Base-by-base conservation (phyloP, 2,888 invertebrate species). In the Metopia argyrocephala region DNA sequence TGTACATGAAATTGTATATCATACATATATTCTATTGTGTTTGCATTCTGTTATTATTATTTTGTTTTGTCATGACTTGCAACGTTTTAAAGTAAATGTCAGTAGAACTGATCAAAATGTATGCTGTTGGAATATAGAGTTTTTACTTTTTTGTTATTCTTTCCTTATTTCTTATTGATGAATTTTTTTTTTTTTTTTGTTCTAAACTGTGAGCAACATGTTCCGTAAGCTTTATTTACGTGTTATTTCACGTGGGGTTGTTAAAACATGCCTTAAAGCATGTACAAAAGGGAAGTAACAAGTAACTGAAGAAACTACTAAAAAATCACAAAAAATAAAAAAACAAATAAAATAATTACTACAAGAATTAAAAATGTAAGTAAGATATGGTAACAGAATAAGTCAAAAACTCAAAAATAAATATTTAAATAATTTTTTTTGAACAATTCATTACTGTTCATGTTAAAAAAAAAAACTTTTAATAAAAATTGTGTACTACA, bases 181-280 rank as follows among this genome's bases (percentile, higher is more conserved):
- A 1, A 56, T n/a, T 9, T 7, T 27, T 57, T 12, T 18, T 57
- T 15, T 4, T 9, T 23, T 21, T 52, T 21, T 52, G 21, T 52
- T 18, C 2, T 3, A 18, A 52, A 9, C 5, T 18, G 56, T 56
- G n/a, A 18, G 25, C 20, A 57, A 31, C 28, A 20, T n/a, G 15
- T 27, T 27, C 27, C 15, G 15, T 9, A 18, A 45, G 59, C 21
- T 28, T 7, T 27, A 25, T 28, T 18, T 50, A 64, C 64, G 64
- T 74, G 57, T 64, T 59, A 65, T 38, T 31, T 65, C 59, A 65
- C 65, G 23, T 50, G 38, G 65, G 74, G 65, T 74, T 74, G 59
- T 74, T 74, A 59, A n/a, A 65, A 74, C 59, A 59, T 50, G 65
- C 38, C 65, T 65, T 15, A 12, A 25, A 52, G 70, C 54, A 18